phyloP scores from a whole-genome alignment of 92 coral and sea anemone species.

The Blastomussa wellsi region DNA sequence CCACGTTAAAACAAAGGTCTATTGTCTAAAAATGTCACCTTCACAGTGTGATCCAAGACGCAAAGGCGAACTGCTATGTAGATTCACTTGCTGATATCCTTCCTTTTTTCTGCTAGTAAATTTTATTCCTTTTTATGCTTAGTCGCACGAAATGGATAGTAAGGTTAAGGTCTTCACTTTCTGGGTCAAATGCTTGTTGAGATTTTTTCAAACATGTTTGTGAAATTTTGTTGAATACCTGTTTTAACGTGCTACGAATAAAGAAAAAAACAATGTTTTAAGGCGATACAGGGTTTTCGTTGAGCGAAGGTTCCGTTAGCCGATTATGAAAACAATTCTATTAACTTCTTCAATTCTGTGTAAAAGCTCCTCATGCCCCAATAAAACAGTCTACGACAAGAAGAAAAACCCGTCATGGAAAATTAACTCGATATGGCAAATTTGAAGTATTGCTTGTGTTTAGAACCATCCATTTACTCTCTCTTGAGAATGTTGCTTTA shows the following conservation, averaged over 20 bases:
- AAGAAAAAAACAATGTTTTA: constrained; percentile 5
- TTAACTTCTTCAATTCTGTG: neutral
- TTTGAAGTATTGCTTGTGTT: neutral
- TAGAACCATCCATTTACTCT: neutral
- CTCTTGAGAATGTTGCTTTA: too few species aligned
- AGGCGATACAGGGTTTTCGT: neutral
- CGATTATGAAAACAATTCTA: neutral
- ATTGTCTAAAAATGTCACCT: constrained; percentile 23
- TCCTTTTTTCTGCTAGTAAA: neutral
- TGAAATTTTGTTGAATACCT: constrained; percentile 23
- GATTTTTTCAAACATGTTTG: neutral
- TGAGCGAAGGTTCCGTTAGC: neutral
- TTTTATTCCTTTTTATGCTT: neutral
- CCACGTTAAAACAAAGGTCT: constrained; percentile 8
- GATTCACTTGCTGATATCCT: neutral
- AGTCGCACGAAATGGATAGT: neutral
- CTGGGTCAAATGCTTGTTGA: neutral
- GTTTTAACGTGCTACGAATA: constrained; percentile 8
- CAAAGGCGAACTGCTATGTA: neutral
- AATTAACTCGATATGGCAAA: neutral
- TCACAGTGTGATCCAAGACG: constrained; percentile 4
- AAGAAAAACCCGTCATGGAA: neutral
- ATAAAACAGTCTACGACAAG: neutral
- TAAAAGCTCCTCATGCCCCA: neutral
- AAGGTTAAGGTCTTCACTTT: neutral